Percentiles rank a stretch among this genome's conserved stretches.
Conservation (phyloP, 2,113 vertebrate genomes). For the Fukomys damarensis region DNA sequence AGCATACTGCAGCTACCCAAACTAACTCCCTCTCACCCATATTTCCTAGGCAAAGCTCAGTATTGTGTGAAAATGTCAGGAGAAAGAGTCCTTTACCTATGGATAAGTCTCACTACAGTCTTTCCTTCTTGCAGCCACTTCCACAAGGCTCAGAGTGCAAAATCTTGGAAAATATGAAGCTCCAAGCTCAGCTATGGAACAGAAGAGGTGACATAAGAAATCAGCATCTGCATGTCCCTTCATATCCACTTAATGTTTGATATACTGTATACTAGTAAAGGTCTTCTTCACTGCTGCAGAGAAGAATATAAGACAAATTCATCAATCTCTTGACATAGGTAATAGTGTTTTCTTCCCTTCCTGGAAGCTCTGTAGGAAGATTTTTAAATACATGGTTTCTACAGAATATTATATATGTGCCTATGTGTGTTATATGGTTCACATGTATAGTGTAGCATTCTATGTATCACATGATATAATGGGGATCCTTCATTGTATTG, state of each 20-base stretch:
- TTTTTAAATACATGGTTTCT: background rate
- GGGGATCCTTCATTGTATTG: background rate
- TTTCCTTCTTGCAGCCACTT: background rate
- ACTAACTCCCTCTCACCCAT: background rate
- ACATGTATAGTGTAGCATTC: background rate
- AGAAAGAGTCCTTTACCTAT: background rate
- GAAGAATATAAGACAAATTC: background rate
- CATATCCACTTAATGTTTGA: background rate
- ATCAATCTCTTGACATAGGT: background rate
- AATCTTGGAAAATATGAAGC: background rate
- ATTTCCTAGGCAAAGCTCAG: background rate
- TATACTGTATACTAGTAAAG: background rate
- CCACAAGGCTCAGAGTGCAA: background rate
- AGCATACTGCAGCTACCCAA: background rate
- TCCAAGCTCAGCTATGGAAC: background rate
- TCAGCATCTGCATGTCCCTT: background rate
- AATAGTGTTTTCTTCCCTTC: background rate
- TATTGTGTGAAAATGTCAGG: background rate
- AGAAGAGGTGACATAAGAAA: background rate
- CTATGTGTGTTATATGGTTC: background rate
- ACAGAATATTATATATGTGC: background rate
- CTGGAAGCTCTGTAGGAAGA: background rate
- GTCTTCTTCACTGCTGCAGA: background rate
- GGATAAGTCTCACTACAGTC: background rate
- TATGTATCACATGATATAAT: background rate